A percentile compares a stretch with the other conserved stretches of the same genome.
These are phyloP conservation scores for Macquaria ambigua DNA, from an alignment of 2,113 vertebrate genomes.

Conservation along the genomic window DNA sequence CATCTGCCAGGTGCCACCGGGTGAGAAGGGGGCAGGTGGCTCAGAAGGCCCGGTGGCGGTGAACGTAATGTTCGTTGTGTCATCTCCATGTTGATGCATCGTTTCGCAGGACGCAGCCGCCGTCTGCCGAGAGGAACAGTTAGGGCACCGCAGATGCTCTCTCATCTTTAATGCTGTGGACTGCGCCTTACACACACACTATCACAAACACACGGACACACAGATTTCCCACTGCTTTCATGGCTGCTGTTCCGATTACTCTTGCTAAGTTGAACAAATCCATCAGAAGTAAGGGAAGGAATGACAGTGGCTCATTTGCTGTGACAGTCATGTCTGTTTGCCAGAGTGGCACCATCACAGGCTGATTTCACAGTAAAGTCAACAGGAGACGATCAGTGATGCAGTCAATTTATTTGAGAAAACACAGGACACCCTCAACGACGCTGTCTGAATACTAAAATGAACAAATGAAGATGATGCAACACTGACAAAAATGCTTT, in stretches of 20 bases:
- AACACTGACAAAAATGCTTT: neutral
- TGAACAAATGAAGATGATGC: neutral
- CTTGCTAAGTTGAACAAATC: conserved; percentile 54
- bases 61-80: conserved; percentile 48
- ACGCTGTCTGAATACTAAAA: neutral
- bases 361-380: conserved; percentile 30
- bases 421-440: neutral
- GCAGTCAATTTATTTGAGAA: conserved; percentile 8
- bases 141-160: conserved; percentile 53
- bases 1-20: conserved; percentile 29
- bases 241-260: conserved; percentile 37
- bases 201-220: conserved; percentile 2
- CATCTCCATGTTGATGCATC: conserved; percentile 71
- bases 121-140: conserved; percentile 54
- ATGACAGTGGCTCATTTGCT: conserved; percentile 43
- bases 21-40: conserved; percentile 63
- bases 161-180: conserved; percentile 12
- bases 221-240: conserved; percentile 13
- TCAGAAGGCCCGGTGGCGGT: conserved; percentile 36
- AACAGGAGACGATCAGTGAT: conserved; percentile 2
- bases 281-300: conserved; percentile 50
- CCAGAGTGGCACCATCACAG: neutral
- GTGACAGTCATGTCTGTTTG: conserved; percentile 18
- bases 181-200: conserved; percentile 15
- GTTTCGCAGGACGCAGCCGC: conserved; percentile 62